Evolutionary conservation across 1,140 invertebrate species (phyloP).

Genomic region (Centruroides vittatus): DNA sequence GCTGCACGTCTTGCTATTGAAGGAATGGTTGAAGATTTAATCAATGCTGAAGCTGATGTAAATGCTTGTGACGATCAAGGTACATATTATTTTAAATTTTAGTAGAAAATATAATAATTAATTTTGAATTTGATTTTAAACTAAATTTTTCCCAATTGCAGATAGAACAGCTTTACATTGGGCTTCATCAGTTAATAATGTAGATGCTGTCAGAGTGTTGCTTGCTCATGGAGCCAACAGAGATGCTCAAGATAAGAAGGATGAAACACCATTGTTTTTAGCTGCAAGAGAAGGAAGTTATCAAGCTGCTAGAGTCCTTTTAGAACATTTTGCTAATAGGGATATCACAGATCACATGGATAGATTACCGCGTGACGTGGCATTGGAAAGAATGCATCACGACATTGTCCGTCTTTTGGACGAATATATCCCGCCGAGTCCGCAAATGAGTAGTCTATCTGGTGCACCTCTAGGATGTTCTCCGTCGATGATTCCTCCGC

Average conservation of each 20-base stretch:
- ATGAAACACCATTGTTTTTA: constrained; percentile 89
- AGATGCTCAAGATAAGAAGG: constrained; percentile 92
- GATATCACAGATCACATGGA: constrained; percentile 99
- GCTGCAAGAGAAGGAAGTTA: constrained; percentile 87
- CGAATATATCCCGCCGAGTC: constrained; percentile 65
- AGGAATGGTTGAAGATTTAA: constrained; percentile 83
- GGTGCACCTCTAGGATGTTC: constrained; percentile 48
- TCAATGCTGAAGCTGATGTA: constrained; percentile 87
- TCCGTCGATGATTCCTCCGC: constrained; percentile 57
- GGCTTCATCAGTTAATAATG: constrained; percentile 92
- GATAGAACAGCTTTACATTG: constrained; percentile 86
- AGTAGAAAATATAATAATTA: not conserved
- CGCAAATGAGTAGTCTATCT: constrained; percentile 42
- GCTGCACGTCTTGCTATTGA: constrained; percentile 83
- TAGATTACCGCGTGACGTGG: constrained; percentile 78
- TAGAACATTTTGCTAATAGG: constrained; percentile 84
- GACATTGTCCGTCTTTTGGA: constrained; percentile 88
- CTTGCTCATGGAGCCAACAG: constrained; percentile 82
- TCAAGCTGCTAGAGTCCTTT: constrained; percentile 72
- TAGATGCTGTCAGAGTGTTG: constrained; percentile 83
- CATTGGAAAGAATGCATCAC: constrained; percentile 75
- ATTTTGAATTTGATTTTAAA: not conserved
- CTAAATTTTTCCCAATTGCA: not conserved
- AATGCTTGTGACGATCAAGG: constrained; percentile 85
- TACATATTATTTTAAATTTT: not conserved